Percentiles rank a stretch among this genome's conserved stretches.
Conservation (phyloP, 1,140 invertebrate species). For the Calosoma granatense region DNA sequence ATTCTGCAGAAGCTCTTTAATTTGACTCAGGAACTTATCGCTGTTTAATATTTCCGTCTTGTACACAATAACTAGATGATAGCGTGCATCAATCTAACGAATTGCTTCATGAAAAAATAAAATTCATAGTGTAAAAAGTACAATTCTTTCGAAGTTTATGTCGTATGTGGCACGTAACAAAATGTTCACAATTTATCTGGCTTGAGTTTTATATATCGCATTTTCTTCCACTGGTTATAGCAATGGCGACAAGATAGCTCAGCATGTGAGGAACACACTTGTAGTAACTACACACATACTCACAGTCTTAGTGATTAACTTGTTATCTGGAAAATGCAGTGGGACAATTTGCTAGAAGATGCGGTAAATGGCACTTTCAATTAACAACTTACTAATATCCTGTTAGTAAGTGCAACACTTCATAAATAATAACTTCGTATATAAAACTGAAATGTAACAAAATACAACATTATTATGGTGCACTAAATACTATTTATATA, state of each 20-base stretch:
- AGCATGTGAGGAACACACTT: conserved; percentile 15
- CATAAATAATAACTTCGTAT: too few relatives aligned
- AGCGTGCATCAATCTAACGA: neutral
- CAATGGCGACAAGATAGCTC: conserved; percentile 13
- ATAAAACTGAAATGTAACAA: too few relatives aligned
- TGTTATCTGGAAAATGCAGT: conserved; percentile 20
- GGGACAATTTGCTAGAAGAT: conserved; percentile 18
- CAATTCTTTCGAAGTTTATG: conserved; percentile 20
- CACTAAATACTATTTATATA: too few relatives aligned
- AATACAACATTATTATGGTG: too few relatives aligned
- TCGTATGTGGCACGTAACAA: conserved; percentile 21
- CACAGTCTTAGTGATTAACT: neutral
- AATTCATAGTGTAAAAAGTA: conserved; percentile 1
- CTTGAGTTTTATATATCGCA: conserved; percentile 25
- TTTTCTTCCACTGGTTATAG: conserved; percentile 21
- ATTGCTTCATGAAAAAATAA: neutral
- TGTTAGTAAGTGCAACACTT: too few relatives aligned
- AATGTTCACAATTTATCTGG: conserved; percentile 26
- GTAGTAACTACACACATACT: neutral
- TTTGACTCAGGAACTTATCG: too few relatives aligned
- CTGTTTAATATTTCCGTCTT: too few relatives aligned
- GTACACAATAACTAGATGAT: too few relatives aligned
- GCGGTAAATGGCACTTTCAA: conserved; percentile 21
- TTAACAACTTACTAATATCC: too few relatives aligned
- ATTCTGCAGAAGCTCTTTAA: neutral